Base-by-base conservation (phyloP, 2,888 invertebrate genomes). In the Spialia ferax region DNA sequence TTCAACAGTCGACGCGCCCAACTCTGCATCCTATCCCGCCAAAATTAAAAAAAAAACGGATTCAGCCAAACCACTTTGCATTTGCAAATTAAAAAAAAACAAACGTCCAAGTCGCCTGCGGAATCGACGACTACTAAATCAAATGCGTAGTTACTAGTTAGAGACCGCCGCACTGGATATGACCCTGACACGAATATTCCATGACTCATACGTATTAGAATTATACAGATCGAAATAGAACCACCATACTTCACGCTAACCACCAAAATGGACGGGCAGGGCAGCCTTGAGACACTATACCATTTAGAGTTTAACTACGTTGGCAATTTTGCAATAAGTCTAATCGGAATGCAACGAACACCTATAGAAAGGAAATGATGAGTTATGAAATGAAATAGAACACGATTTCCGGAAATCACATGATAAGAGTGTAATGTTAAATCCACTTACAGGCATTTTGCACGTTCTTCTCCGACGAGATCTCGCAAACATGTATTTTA, bases 1-100 rank as follows among this genome's bases (percentile, higher is more conserved):
- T 92, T 99, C 99, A 70, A 96, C 95, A 77, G 96, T 96, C 15
- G 96, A 95, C 20, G 93, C 89, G 48, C 88, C 83, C 45, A 91
- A 72, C 72, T 94, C 89, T 45, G 90, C 94, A 73, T 95, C 95
- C 95, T 95, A 71, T 61, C 63, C 69, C 71, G 59, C 64, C 73
- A 69, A 72, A 75, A 71, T 71, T 71, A 73, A 54, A 60, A 60
- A 50, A 42, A 66, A 38, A 48, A 59, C 38, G 42, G 38, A 42
- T 66, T 38, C 35, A 57, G 57, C 65, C 42, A 42, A 7, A 42
- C 7, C 59, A 59, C 10, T 23, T 7, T 23, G 7, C 45, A 63
- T 56, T 63, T 56, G 61, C 61, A 57, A 35, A 64, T 63, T 52
- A 61, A 66, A 69, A 54, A 48, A 42, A 8, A 50, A 38, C 59